Base-by-base conservation (phyloP, 1,140 invertebrate species). In the Drosophila rhopaloa region DNA sequence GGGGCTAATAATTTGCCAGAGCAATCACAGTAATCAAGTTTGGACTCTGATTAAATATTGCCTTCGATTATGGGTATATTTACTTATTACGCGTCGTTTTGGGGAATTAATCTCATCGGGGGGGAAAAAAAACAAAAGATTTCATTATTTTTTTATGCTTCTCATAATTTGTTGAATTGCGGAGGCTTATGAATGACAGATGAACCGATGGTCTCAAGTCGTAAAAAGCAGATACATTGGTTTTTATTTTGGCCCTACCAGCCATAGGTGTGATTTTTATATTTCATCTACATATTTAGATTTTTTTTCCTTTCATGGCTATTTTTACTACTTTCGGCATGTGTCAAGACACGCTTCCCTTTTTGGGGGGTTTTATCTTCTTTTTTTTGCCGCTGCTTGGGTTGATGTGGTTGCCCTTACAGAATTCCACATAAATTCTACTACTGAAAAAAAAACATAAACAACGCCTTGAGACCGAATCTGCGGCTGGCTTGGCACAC, bases 401-500 rank as follows among this genome's bases (percentile, higher is more conserved):
- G 48, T 61, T 29, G n/a, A n/a, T 44, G 48, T 51, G 48, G 48
- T 68, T 72, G 76, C 81, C 81, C 65, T 75, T 81, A 37, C 60
- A 71, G 60, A 81, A 81, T 72, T 85, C 65, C 50, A 81, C 79
- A 86, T 79, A 82, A 86, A 88, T 76, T 86, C 70, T 75, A 78
- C 63, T 44, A 57, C 55, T 47, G 29, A 51, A 67, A 63, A 47
- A 59, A 46, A 48, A 40, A 47, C 46, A 66, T 58, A 76, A 76
- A 76, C 51, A 68, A 70, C 37, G 37, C 38, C 47, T 32, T 57
- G 66, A 68, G 61, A 66, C 76, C 27, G 51, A 76, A 61, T 54
- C 59, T 67, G 40, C 47, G 48, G 65, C 32, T 32, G 47, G 59
- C 76, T 63, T 75, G 82, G 65, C 79, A 85, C 58, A 84, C 50